These are phyloP conservation scores for Acanthurus leucopareius DNA, from an alignment of 2,797 vertebrate species.

Conservation along the genomic window DNA sequence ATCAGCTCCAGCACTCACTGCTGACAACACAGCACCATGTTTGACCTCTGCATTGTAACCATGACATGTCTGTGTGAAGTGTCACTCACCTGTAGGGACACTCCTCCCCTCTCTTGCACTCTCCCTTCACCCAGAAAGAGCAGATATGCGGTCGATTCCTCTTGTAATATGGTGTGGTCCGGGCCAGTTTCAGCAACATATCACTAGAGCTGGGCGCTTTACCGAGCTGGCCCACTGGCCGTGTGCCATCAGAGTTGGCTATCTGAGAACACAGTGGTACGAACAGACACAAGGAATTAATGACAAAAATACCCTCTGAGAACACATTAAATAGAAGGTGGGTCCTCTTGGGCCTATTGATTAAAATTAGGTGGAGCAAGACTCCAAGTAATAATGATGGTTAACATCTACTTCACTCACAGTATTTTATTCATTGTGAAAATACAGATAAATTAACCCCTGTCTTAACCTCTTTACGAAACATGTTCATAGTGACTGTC, in stretches of 20 bases:
- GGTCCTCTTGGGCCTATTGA: too few species aligned
- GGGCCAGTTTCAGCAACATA: constrained; percentile 97
- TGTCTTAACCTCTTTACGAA: neutral
- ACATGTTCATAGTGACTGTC: neutral
- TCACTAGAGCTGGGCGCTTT: constrained; percentile 96
- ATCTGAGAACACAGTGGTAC: constrained; percentile 84
- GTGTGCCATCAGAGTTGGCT: constrained; percentile 93
- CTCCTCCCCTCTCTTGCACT: constrained; percentile 98
- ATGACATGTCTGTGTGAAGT: neutral
- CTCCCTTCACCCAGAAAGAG: constrained; percentile 99
- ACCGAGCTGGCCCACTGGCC: constrained; percentile 93
- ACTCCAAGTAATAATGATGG: neutral
- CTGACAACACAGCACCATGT: constrained; percentile 10
- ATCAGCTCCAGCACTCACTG: neutral
- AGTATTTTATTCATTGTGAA: neutral
- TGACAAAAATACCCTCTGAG: neutral
- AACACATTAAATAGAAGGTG: too few species aligned
- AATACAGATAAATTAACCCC: neutral
- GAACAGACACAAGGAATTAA: constrained; percentile 4
- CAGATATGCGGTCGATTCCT: constrained; percentile 98
- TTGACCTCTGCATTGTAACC: constrained; percentile 2
- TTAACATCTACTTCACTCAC: neutral
- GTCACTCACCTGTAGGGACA: constrained; percentile 94
- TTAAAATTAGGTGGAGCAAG: neutral
- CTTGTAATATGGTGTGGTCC: constrained; percentile 98